A percentile compares a stretch with the other conserved stretches of the same genome.
Evolutionary conservation across 2,888 invertebrate species (phyloP).

Genomic region (Hemaris fuciformis): DNA sequence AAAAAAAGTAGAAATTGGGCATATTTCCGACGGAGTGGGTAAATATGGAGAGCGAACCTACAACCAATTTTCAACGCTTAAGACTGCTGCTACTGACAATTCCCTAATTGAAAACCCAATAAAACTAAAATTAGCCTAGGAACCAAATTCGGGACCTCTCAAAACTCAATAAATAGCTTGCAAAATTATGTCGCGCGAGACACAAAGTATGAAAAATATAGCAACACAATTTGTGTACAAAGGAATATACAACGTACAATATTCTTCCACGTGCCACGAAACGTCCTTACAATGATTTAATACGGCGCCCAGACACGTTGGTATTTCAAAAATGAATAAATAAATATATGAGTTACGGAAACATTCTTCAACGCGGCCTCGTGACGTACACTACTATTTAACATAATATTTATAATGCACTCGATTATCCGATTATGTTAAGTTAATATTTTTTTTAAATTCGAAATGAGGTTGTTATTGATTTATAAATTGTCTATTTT

Average conservation of each 20-base stretch:
- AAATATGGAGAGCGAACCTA: no score
- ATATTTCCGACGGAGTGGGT: no score
- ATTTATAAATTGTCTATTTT: neutral
- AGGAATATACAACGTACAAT: neutral
- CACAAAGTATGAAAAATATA: neutral
- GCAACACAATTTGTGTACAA: neutral
- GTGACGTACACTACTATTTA: neutral
- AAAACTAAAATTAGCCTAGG: no score
- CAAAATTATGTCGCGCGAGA: no score
- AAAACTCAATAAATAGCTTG: no score
- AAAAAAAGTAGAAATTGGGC: no score
- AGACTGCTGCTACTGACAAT: no score
- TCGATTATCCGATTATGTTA: neutral
- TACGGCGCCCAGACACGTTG: neutral
- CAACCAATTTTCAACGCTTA: no score
- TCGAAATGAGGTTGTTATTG: neutral
- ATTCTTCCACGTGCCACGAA: neutral
- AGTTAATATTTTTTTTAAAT: neutral
- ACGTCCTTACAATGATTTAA: neutral
- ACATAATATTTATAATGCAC: neutral
- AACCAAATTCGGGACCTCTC: no score
- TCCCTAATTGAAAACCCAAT: no score
- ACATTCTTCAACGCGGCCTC: neutral
- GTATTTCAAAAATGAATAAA: slow-evolving; percentile 1
- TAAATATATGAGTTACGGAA: neutral